Conservation (phyloP, 1,140 invertebrate species). For the Habropoda laboriosa region DNA sequence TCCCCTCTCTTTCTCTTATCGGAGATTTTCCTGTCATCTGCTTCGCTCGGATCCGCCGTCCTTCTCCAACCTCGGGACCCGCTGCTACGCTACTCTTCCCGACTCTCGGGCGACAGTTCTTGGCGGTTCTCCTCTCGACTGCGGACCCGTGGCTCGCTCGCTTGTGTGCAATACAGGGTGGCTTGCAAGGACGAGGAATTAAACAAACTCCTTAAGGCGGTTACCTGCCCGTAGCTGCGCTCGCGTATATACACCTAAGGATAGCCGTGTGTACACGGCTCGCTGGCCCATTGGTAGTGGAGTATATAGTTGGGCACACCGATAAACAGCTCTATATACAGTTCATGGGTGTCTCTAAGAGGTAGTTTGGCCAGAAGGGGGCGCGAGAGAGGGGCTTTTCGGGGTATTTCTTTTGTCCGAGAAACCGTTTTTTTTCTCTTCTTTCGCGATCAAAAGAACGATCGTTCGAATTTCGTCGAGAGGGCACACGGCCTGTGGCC, state of each 20-base stretch:
- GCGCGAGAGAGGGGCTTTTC: not conserved
- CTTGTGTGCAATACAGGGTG: slow-evolving; percentile 64
- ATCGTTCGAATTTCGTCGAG: not conserved
- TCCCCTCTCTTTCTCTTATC: not conserved
- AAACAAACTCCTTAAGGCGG: slow-evolving; percentile 69
- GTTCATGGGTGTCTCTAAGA: not conserved
- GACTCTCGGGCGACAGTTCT: slow-evolving; percentile 53
- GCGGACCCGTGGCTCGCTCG: slow-evolving; percentile 36
- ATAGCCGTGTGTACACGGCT: slow-evolving; percentile 17
- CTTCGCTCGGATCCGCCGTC: slow-evolving; percentile 16
- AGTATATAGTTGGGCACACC: not conserved
- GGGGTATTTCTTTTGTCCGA: slow-evolving; percentile 57
- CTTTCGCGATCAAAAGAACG: slow-evolving; percentile 28
- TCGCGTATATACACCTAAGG: slow-evolving; percentile 28
- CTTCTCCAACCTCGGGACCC: slow-evolving; percentile 19
- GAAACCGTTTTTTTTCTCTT: slow-evolving; percentile 47
- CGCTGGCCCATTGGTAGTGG: not conserved
- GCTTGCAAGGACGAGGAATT: slow-evolving; percentile 69
- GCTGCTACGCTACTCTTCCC: slow-evolving; percentile 20
- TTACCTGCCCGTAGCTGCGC: slow-evolving; percentile 56
- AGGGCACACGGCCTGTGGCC: not conserved
- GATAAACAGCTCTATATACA: not conserved
- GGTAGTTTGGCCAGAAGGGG: slow-evolving; percentile 5
- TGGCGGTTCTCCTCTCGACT: slow-evolving; percentile 41
- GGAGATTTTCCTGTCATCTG: slow-evolving; percentile 20